These are phyloP conservation scores for Drosophila seguyi DNA, from an alignment of 1,140 invertebrate species.

Conservation along the genomic window DNA sequence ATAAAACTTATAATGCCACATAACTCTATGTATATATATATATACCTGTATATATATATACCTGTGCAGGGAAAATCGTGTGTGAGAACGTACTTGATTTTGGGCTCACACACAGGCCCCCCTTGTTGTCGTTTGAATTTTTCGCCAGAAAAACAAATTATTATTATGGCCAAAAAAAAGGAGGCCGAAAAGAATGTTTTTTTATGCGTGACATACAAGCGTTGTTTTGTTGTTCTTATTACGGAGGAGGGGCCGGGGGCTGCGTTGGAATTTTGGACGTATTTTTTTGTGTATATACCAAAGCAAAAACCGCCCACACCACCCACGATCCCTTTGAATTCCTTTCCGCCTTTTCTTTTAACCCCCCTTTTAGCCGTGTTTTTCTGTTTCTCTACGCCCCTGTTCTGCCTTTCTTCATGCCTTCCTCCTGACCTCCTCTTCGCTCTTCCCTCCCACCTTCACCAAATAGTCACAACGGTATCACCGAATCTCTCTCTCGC, in stretches of 20 bases:
- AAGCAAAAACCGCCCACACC: conserved; percentile 19
- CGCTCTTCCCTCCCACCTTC: conserved; percentile 6
- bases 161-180: conserved; percentile 25
- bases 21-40: conserved; percentile 2
- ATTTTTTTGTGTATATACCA: conserved; percentile 70
- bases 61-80: conserved; percentile 43
- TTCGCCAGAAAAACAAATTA: conserved; percentile 55
- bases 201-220: conserved; percentile 74
- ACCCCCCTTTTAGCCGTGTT: conserved; percentile 3
- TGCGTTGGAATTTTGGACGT: conserved; percentile 48
- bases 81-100: conserved; percentile 83
- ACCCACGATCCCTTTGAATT: not conserved
- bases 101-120: conserved; percentile 52
- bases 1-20: conserved; percentile 56
- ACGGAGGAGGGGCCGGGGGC: not conserved
- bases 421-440: not conserved
- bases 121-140: conserved; percentile 40
- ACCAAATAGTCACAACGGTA: conserved; percentile 47
- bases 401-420: conserved; percentile 17
- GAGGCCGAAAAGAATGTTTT: conserved; percentile 29
- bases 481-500: conserved; percentile 36
- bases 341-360: not conserved
- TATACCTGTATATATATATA: conserved; percentile 1
- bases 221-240: conserved; percentile 31
- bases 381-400: conserved; percentile 10